A percentile compares a stretch with the other conserved stretches of the same genome.
Evolutionary conservation across 2,113 vertebrate species (phyloP).

Genomic region (Odocoileus hemionus): DNA sequence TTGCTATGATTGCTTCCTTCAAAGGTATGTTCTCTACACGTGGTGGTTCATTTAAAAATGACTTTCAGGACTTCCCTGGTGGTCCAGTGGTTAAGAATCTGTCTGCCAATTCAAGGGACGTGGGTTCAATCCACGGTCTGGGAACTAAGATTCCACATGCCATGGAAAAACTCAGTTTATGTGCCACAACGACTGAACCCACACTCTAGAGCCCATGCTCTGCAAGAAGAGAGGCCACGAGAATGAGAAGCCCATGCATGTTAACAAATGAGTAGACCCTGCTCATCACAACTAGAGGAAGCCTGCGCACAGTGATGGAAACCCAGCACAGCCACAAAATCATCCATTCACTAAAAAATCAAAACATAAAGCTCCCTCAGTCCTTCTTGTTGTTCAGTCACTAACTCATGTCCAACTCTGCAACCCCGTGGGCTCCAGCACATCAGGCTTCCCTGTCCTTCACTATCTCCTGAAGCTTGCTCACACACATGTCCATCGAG

Average conservation of each 20-base stretch:
- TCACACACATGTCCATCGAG: neutral
- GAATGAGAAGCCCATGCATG: neutral
- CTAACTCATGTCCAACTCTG: neutral
- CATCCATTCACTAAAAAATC: neutral
- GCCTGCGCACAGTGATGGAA: rapidly evolving
- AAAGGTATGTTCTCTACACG: neutral
- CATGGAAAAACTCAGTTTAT: neutral
- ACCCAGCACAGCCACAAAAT: neutral
- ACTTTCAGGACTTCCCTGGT: neutral
- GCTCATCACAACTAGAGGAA: neutral
- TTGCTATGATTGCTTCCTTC: neutral
- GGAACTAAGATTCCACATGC: neutral
- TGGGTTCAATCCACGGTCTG: neutral
- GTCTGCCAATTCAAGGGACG: neutral
- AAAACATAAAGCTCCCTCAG: neutral
- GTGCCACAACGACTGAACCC: neutral
- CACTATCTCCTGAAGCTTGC: neutral
- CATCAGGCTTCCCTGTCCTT: neutral
- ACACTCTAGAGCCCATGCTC: neutral
- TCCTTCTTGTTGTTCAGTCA: neutral
- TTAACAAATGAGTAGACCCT: neutral
- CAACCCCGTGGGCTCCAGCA: neutral
- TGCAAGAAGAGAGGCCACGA: neutral
- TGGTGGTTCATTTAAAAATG: neutral
- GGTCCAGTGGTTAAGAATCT: neutral